A percentile compares a stretch with the other conserved stretches of the same genome.
Conservation (phyloP, 2,888 invertebrate species). For the Yponomeuta malinellus region DNA sequence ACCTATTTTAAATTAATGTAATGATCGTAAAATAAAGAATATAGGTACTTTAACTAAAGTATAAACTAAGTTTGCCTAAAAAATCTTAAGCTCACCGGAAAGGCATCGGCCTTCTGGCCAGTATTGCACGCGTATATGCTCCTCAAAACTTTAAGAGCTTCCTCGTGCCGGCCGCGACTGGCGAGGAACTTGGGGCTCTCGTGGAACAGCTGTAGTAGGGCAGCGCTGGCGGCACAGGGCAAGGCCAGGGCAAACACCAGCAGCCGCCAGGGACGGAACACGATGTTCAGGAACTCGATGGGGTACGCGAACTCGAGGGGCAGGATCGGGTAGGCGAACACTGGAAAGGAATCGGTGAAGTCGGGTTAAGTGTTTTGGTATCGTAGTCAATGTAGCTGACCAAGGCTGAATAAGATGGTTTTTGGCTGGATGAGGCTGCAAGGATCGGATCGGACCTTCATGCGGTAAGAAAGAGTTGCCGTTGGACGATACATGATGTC, state of each 20-base stretch:
- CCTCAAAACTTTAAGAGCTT: slow-evolving; percentile 70
- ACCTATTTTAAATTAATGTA: too few species aligned
- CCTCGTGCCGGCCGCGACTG: slow-evolving; percentile 72
- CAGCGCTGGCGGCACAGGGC: slow-evolving; percentile 78
- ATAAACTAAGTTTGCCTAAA: not conserved
- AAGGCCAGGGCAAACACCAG: slow-evolving; percentile 79
- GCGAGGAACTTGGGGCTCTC: slow-evolving; percentile 88
- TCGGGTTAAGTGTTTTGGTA: not conserved
- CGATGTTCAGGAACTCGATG: slow-evolving; percentile 66
- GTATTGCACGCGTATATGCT: slow-evolving; percentile 57
- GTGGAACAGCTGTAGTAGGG: slow-evolving; percentile 76
- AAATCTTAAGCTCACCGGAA: slow-evolving; percentile 45
- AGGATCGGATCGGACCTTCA: too few species aligned
- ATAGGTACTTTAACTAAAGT: too few species aligned
- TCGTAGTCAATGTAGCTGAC: not conserved
- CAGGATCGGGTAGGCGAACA: slow-evolving; percentile 80
- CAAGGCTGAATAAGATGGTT: too few species aligned
- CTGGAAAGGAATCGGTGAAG: slow-evolving; percentile 44
- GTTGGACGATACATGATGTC: too few species aligned
- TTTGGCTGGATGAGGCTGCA: too few species aligned
- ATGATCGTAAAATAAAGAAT: too few species aligned
- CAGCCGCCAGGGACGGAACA: slow-evolving; percentile 85
- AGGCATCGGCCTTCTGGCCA: slow-evolving; percentile 47
- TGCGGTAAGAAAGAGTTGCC: too few species aligned
- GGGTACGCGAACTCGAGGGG: slow-evolving; percentile 71